Percentiles rank a stretch among this genome's conserved stretches.
phyloP scores from a whole-genome alignment of 2,888 invertebrate species.

The Apamea monoglypha region DNA sequence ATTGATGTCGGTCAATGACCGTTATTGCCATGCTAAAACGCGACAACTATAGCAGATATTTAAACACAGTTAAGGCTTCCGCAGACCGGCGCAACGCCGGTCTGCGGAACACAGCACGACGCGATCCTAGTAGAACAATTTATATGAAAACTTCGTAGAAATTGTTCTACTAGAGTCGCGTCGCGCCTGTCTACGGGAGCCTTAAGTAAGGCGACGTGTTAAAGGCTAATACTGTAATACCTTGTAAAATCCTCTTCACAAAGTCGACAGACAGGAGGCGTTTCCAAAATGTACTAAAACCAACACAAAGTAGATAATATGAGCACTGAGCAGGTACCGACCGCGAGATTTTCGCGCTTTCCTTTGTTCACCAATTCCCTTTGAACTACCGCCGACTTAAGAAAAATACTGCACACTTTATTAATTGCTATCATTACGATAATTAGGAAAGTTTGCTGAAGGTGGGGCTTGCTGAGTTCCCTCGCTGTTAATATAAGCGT shows the following conservation, averaged over 20 bases:
- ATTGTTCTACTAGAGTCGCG: too few species aligned
- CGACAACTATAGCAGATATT: background rate
- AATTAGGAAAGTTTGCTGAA: background rate
- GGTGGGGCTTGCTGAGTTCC: background rate
- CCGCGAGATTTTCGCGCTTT: background rate
- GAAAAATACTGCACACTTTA: background rate
- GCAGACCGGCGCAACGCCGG: too few species aligned
- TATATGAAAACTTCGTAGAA: too few species aligned
- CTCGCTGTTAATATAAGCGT: background rate
- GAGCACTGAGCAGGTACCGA: background rate
- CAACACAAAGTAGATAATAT: background rate
- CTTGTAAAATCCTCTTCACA: background rate
- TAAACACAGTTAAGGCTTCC: background rate
- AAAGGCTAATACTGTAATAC: background rate
- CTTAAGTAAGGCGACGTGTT: background rate
- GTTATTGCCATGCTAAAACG: background rate
- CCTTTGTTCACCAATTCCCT: constrained; percentile 25
- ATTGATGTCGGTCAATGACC: background rate
- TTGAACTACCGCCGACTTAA: constrained; percentile 2
- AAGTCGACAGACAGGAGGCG: background rate
- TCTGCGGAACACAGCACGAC: too few species aligned
- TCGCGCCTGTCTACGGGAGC: background rate
- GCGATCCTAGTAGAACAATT: too few species aligned
- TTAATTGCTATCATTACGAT: constrained; percentile 19
- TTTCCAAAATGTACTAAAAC: background rate